Conservation (phyloP, 2,888 invertebrate genomes). For the Scaeva pyrastri region DNA sequence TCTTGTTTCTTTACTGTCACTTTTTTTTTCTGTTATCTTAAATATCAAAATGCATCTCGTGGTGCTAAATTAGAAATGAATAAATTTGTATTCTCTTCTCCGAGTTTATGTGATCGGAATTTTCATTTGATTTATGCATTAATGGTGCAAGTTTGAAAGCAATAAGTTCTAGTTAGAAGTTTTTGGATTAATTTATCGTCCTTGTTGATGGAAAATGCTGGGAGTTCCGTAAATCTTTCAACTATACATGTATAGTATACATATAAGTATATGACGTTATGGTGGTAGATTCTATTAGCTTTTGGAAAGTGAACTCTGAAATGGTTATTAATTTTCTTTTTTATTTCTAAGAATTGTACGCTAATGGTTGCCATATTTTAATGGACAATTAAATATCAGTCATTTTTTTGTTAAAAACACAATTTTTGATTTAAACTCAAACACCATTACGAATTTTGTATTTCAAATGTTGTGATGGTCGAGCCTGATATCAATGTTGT, state of each 20-base stretch:
- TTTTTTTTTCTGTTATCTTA: neutral
- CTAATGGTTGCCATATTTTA: no score
- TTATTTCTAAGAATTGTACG: no score
- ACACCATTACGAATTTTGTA: no score
- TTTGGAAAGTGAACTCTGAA: neutral
- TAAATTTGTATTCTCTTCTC: neutral
- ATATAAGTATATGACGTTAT: neutral
- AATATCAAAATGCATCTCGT: constrained; percentile 14
- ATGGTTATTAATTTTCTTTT: constrained; percentile 6
- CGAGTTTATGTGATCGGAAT: neutral
- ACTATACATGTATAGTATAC: neutral
- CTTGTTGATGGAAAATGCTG: neutral
- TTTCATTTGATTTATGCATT: constrained; percentile 13
- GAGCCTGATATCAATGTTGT: no score
- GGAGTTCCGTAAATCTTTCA: neutral
- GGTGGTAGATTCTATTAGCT: neutral
- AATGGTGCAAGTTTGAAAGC: constrained; percentile 1
- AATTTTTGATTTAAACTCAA: no score
- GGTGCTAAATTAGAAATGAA: neutral
- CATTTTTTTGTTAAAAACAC: no score
- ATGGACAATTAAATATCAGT: no score
- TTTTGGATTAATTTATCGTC: constrained; percentile 1
- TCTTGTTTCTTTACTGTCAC: neutral
- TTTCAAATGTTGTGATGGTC: no score
- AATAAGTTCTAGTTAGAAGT: constrained; percentile 18